Evolutionary conservation across 1,140 invertebrate species (phyloP).

Genomic region (Sitophilus oryzae): DNA sequence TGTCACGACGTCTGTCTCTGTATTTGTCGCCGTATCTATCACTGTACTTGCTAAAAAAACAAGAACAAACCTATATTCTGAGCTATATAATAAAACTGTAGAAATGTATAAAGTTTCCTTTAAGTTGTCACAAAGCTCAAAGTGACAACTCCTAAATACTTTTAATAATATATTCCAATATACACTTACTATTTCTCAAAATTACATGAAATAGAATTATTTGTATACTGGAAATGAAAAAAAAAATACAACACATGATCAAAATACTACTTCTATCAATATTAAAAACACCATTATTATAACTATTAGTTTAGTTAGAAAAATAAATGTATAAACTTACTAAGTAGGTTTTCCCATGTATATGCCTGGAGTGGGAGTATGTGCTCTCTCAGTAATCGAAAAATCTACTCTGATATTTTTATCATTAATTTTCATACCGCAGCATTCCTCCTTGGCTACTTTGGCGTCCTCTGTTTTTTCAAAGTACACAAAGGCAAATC

Average conservation of each 20-base stretch:
- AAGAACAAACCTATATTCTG: slow-evolving; percentile 6
- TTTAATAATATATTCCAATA: slow-evolving; percentile 9
- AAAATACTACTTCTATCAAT: too few species aligned
- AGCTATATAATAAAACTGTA: neutral
- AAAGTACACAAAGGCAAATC: slow-evolving; percentile 97
- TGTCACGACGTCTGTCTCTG: slow-evolving; percentile 11
- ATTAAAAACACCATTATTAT: too few species aligned
- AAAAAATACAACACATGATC: too few species aligned
- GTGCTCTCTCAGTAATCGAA: slow-evolving; percentile 94
- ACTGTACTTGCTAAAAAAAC: slow-evolving; percentile 26
- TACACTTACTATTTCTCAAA: neutral
- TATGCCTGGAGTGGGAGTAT: slow-evolving; percentile 95
- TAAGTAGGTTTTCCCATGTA: slow-evolving; percentile 92
- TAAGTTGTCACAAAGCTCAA: slow-evolving; percentile 29
- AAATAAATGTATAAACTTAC: slow-evolving; percentile 43
- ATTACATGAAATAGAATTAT: slow-evolving; percentile 2
- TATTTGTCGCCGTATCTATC: slow-evolving; percentile 25
- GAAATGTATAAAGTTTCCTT: slow-evolving; percentile 26
- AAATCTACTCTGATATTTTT: slow-evolving; percentile 91
- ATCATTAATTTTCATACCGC: slow-evolving; percentile 91
- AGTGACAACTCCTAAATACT: slow-evolving; percentile 27
- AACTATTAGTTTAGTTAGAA: too few species aligned
- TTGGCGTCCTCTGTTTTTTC: slow-evolving; percentile 83
- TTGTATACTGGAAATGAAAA: neutral
- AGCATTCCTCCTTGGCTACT: slow-evolving; percentile 88